Evolutionary conservation across 1,140 invertebrate genomes (phyloP).

Genomic region (Aethina tumida): DNA sequence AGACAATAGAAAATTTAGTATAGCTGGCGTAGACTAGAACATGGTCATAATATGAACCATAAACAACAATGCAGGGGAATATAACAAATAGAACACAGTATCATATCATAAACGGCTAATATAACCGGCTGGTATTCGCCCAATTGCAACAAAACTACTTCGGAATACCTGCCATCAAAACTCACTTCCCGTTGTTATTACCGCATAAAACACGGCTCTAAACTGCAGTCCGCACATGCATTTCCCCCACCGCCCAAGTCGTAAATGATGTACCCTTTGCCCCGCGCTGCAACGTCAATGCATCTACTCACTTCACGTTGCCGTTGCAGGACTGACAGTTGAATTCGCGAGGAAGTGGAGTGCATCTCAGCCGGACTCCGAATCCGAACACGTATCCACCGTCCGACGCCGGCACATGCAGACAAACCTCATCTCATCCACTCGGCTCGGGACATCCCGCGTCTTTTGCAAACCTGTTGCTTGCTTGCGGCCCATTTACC

Average conservation of each 20-base stretch:
- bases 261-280: conserved; percentile 31
- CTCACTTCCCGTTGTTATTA: conserved; percentile 33
- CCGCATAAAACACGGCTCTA: conserved; percentile 34
- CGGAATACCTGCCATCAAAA: conserved; percentile 28
- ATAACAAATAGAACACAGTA: conserved; percentile 24
- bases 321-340: conserved; percentile 32
- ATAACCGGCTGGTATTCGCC: conserved; percentile 25
- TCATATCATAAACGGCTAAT: conserved; percentile 20
- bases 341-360: conserved; percentile 23
- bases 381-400: too few species aligned
- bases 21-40: conserved; percentile 3
- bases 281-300: conserved; percentile 27
- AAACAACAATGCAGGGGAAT: conserved; percentile 25
- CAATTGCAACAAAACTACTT: conserved; percentile 30
- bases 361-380: too few species aligned
- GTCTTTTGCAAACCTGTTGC: conserved; percentile 21
- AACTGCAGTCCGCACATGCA: conserved; percentile 36
- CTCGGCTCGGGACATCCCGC: conserved; percentile 5
- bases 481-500: conserved; percentile 17
- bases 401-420: conserved; percentile 7
- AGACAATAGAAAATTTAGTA: conserved; percentile 21
- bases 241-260: conserved; percentile 32
- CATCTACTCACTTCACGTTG: conserved; percentile 29
- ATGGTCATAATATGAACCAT: conserved; percentile 11
- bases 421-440: conserved; percentile 1